Evolutionary conservation across 2,113 vertebrate genomes (phyloP).

Genomic region (Rynchops niger): DNA sequence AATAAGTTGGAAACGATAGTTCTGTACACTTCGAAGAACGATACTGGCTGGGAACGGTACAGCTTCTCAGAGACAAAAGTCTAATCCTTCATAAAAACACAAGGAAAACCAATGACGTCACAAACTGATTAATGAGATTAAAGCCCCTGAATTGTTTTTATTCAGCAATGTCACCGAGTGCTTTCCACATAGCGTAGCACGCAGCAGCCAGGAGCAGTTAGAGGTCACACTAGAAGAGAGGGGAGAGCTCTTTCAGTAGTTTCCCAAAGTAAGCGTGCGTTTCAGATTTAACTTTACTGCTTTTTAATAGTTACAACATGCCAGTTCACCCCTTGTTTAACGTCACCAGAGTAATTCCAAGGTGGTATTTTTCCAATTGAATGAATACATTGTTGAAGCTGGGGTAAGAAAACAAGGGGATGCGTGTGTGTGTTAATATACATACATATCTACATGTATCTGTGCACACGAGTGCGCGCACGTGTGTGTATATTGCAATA

Average conservation of each 20-base stretch:
- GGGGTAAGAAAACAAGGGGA: neutral
- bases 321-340: neutral
- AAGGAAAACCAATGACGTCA: neutral
- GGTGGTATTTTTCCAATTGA: neutral
- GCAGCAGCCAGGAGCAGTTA: neutral
- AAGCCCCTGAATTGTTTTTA: neutral
- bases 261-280: neutral
- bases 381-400: neutral
- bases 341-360: neutral
- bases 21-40: neutral
- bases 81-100: neutral
- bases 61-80: neutral
- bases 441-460: accelerated
- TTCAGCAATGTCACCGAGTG: accelerated
- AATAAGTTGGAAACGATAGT: neutral
- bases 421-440: neutral
- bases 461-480: accelerated
- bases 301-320: neutral
- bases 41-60: neutral
- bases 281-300: neutral
- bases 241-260: accelerated
- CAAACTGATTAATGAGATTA: neutral
- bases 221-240: neutral
- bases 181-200: neutral
- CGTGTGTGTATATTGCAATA: accelerated